Evolutionary conservation across 64 coral and sea anemone species (phyloP).

Genomic region (Cladopsammia gracilis): DNA sequence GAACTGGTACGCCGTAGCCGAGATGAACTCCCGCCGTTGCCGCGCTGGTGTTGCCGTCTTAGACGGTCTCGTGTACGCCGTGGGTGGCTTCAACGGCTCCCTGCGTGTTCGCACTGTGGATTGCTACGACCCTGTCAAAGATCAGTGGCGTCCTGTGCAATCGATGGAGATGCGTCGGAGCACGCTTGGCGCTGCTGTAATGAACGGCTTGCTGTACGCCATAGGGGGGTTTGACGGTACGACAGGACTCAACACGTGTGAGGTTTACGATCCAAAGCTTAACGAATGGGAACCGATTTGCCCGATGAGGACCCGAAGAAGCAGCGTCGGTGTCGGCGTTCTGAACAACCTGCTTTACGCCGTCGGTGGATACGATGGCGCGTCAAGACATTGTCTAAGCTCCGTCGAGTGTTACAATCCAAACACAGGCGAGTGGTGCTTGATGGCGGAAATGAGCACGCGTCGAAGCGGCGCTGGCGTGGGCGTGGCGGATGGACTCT

Average conservation of each 20-base stretch:
- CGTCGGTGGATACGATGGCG: constrained; percentile 97
- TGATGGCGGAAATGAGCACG: constrained; percentile 97
- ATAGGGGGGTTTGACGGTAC: constrained; percentile 98
- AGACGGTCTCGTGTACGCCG: constrained; percentile 93
- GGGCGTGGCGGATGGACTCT: constrained; percentile 88
- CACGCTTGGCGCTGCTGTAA: constrained; percentile 94
- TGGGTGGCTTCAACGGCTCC: constrained; percentile 97
- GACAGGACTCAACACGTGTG: constrained; percentile 96
- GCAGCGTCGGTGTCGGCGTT: constrained; percentile 97
- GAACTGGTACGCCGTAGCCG: constrained; percentile 93
- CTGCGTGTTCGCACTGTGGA: constrained; percentile 97
- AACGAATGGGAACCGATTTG: constrained; percentile 95
- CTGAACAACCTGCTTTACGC: constrained; percentile 90
- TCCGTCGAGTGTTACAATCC: constrained; percentile 98
- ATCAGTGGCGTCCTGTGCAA: constrained; percentile 96
- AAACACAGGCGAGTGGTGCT: constrained; percentile 82
- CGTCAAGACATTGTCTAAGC: constrained; percentile 95
- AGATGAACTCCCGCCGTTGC: constrained; percentile 98
- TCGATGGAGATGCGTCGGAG: constrained; percentile 98
- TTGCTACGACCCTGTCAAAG: constrained; percentile 93
- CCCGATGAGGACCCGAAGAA: constrained; percentile 92
- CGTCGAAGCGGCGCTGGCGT: constrained; percentile 95
- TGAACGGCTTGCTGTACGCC: constrained; percentile 93
- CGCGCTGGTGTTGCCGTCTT: constrained; percentile 93
- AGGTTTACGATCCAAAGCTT: constrained; percentile 97